phyloP scores from a whole-genome alignment of 2,797 vertebrate species.

The Intellagama lesueurii region DNA sequence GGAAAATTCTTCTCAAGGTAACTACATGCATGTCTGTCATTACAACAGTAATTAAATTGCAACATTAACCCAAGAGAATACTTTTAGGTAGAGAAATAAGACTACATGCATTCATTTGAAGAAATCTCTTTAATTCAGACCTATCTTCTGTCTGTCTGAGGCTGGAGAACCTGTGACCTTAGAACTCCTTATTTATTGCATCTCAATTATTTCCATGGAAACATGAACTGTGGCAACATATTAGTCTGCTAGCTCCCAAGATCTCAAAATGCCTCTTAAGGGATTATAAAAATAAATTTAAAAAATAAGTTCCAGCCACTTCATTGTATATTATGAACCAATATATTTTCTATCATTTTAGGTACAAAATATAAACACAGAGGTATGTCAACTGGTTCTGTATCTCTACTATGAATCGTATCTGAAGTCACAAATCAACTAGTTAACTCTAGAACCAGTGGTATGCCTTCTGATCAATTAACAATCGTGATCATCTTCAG shows the following conservation, averaged over 20 bases:
- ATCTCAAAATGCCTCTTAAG: constrained; percentile 70
- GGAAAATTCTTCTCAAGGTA: constrained; percentile 49
- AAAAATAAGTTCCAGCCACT: neutral
- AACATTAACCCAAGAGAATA: constrained; percentile 46
- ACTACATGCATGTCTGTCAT: constrained; percentile 47
- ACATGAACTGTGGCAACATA: constrained; percentile 71
- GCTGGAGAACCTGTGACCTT: constrained; percentile 80
- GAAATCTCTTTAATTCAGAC: constrained; percentile 75
- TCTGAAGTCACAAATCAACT: constrained; percentile 43
- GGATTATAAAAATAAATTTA: constrained; percentile 61
- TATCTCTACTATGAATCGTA: constrained; percentile 57
- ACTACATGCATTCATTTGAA: constrained; percentile 60
- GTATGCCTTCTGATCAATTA: constrained; percentile 45
- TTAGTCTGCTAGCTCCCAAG: constrained; percentile 67
- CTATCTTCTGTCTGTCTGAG: constrained; percentile 76
- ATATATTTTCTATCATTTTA: neutral
- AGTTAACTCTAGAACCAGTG: constrained; percentile 63
- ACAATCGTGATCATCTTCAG: constrained; percentile 35
- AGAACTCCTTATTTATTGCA: constrained; percentile 81
- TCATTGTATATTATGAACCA: neutral
- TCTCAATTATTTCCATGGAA: constrained; percentile 86
- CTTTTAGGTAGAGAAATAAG: constrained; percentile 30
- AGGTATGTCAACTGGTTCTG: constrained; percentile 14
- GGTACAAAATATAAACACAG: neutral
- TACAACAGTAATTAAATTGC: constrained; percentile 3